Evolutionary conservation across 2,888 invertebrate species (phyloP).

Genomic region (Lasioglossum marginatum): DNA sequence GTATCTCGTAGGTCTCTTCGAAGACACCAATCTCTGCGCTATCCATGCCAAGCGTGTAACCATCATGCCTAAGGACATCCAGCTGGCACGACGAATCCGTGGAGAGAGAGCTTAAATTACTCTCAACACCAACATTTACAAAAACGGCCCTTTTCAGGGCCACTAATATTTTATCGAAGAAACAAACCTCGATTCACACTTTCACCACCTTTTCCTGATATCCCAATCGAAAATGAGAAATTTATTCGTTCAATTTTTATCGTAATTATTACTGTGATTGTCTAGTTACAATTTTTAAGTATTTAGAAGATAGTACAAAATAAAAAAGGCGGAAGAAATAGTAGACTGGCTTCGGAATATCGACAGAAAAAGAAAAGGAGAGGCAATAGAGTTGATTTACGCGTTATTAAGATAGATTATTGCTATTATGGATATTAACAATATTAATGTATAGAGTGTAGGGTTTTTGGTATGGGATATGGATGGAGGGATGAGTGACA

Average conservation of each 20-base stretch:
- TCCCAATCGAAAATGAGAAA: background rate
- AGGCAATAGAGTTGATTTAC: no score
- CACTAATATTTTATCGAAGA: slow-evolving; percentile 51
- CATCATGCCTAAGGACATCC: slow-evolving; percentile 70
- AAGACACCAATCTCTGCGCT: slow-evolving; percentile 67
- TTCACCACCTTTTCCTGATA: background rate
- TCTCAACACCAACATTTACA: background rate
- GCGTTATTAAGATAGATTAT: no score
- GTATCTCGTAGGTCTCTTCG: slow-evolving; percentile 63
- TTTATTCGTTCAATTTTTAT: background rate
- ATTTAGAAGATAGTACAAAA: no score
- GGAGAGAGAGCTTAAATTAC: slow-evolving; percentile 91
- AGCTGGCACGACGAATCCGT: slow-evolving; percentile 87
- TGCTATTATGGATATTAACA: no score
- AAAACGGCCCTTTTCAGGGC: slow-evolving; percentile 72
- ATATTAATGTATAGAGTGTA: no score
- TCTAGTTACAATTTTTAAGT: background rate
- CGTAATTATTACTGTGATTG: background rate
- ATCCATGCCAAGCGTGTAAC: slow-evolving; percentile 68
- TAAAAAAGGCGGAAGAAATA: no score
- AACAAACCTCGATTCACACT: background rate
- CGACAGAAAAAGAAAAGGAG: no score
- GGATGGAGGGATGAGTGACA: no score
- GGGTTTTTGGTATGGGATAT: no score
- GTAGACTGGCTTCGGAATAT: no score